Evolutionary conservation across 2,888 invertebrate genomes (phyloP).

Genomic region (Auanema sp.): DNA sequence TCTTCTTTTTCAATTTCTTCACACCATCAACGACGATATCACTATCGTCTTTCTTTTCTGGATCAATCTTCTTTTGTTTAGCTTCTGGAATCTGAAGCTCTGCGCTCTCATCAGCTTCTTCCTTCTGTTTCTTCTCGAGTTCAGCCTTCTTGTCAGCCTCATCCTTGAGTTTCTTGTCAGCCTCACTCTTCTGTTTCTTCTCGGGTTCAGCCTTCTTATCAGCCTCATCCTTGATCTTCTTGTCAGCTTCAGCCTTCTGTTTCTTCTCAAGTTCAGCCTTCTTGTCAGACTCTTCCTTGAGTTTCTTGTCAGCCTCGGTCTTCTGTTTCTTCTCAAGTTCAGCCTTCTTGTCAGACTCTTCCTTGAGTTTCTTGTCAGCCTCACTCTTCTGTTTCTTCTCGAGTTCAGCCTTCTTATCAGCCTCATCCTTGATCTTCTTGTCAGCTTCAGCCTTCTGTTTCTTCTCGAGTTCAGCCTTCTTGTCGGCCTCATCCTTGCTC

Average conservation of each 20-base stretch:
- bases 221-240: slow-evolving; percentile 7
- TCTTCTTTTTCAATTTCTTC: slow-evolving; percentile 13
- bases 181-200: slow-evolving; percentile 15
- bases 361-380: slow-evolving; percentile 5
- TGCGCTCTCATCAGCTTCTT: slow-evolving; percentile 7
- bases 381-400: neutral
- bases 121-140: slow-evolving; percentile 17
- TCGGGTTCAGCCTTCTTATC: slow-evolving; percentile 12
- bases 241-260: slow-evolving; percentile 9
- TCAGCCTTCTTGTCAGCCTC: slow-evolving; percentile 17
- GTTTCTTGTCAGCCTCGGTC: neutral
- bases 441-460: slow-evolving; percentile 12
- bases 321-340: slow-evolving; percentile 12
- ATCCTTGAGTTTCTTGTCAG: slow-evolving; percentile 13
- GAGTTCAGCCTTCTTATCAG: slow-evolving; percentile 11
- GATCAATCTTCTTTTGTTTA: slow-evolving; percentile 8
- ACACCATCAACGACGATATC: slow-evolving; percentile 12
- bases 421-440: slow-evolving; percentile 10
- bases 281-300: slow-evolving; percentile 6
- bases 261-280: slow-evolving; percentile 7
- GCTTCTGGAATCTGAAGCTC: slow-evolving; percentile 3
- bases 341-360: slow-evolving; percentile 5
- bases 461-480: slow-evolving; percentile 13
- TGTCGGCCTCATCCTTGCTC: slow-evolving; percentile 18
- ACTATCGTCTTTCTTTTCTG: neutral